Conservation (phyloP, 2,797 vertebrate genomes). For the Coendou prehensilis region DNA sequence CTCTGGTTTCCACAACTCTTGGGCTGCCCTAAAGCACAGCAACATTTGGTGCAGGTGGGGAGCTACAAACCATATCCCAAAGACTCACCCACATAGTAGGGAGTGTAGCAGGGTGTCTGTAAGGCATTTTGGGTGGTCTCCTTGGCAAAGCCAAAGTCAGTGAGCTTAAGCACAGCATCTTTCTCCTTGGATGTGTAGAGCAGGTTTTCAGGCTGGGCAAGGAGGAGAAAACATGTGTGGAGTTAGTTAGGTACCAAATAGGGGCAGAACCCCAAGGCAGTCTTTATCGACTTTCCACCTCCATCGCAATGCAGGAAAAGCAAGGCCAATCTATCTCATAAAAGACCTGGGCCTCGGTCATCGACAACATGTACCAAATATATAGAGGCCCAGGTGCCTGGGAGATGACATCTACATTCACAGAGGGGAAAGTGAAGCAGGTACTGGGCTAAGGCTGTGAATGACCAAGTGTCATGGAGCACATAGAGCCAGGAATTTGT, state of each 20-base stretch:
- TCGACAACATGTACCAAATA: not conserved
- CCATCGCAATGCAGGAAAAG: not conserved
- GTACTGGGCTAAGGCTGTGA: not conserved
- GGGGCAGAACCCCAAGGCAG: not conserved
- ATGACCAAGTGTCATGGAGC: slow-evolving; percentile 3
- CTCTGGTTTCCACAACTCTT: slow-evolving; percentile 53
- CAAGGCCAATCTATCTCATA: not conserved
- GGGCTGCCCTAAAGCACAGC: not conserved
- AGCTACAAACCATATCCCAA: not conserved
- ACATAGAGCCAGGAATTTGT: not conserved
- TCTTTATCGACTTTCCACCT: not conserved
- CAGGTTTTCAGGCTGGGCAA: slow-evolving; percentile 96
- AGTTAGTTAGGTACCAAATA: not conserved
- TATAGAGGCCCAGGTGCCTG: not conserved
- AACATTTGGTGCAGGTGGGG: not conserved
- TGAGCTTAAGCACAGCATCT: slow-evolving; percentile 95
- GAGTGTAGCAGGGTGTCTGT: slow-evolving; percentile 98
- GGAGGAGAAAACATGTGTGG: slow-evolving; percentile 70
- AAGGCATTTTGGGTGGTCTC: slow-evolving; percentile 97
- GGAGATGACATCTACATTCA: not conserved
- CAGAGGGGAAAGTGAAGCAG: slow-evolving; percentile 47
- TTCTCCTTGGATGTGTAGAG: slow-evolving; percentile 95
- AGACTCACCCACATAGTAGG: slow-evolving; percentile 98
- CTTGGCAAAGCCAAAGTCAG: slow-evolving; percentile 99
- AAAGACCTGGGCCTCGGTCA: not conserved